Evolutionary conservation across 2,113 vertebrate species (phyloP), one percentile per base, ranked within the genome.

Genomic region (Nematolebias whitei): DNA sequence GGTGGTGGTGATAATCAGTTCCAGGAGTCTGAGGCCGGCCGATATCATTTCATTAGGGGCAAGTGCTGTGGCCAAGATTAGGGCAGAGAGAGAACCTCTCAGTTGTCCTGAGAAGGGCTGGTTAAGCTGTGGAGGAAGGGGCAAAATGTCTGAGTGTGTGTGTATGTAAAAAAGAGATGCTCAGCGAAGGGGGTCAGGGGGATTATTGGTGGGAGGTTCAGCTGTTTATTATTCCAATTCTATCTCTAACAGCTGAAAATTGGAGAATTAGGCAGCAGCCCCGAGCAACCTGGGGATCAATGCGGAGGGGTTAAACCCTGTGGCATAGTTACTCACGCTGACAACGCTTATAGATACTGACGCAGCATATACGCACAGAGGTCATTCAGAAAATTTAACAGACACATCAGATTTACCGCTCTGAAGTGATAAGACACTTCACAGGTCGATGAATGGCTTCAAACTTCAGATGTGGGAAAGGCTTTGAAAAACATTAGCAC

Each of bases 181-280:
- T 12, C 0, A 1, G 32, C 8, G 18, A 38, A 18, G 61, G 63
- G 66, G 79, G 82, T 81, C 87, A 84, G 61, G 10, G 32, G 82
- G 86, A 89, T 91, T 93, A 90, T 89, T 90, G 80, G 86, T 88
- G 88, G 88, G 85, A 88, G 87, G 88, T 91, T 92, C 90, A 92
- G 90, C 90, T 93, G 93, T 93, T 92, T 93, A 91, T 93, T 93
- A 93, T 91, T 93, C 86, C 90, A 92, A 91, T 92, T 93, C 88
- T 88, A 90, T 89, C 89, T 90, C 82, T 88, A 93, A 91, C 92
- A 93, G 91, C 91, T 93, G 92, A 93, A 93, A 93, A 92, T 91
- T 90, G 88, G 85, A 88, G 85, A 91, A 90, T 91, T 91, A 91
- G 87, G 82, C 73, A 12, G 69, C 64, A 76, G 85, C 80, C 82